These are phyloP conservation scores for Synanthedon myopaeformis DNA, from an alignment of 2,888 invertebrate genomes.

Conservation along the genomic window DNA sequence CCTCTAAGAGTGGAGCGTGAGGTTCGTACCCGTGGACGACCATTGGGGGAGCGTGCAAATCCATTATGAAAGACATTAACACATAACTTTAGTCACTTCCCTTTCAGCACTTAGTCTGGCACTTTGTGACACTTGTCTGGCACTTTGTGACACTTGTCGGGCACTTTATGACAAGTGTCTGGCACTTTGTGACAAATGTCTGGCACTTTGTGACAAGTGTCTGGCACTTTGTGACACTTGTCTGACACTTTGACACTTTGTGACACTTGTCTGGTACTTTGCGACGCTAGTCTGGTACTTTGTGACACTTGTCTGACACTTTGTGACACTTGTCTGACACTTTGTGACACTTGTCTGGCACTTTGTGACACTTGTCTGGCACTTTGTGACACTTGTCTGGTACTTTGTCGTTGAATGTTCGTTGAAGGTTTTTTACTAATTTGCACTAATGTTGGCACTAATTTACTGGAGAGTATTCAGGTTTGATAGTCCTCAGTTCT, in stretches of 20 bases:
- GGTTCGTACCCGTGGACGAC: constrained; percentile 61
- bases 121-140: constrained; percentile 8
- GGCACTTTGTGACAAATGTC: too few species aligned
- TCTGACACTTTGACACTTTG: too few species aligned
- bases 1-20: constrained; percentile 58
- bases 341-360: constrained; percentile 5
- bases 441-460: constrained; percentile 39
- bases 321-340: constrained; percentile 16
- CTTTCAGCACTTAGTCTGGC: background rate
- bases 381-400: constrained; percentile 14
- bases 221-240: too few species aligned
- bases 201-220: too few species aligned
- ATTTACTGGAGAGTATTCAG: constrained; percentile 36
- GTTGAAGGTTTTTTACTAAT: constrained; percentile 12
- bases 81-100: constrained; percentile 16
- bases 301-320: too few species aligned
- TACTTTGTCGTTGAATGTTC: constrained; percentile 12
- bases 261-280: too few species aligned
- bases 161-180: too few species aligned
- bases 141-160: too few species aligned
- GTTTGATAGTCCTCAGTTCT: constrained; percentile 7
- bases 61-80: constrained; percentile 27
- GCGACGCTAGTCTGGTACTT: too few species aligned
- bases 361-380: background rate
- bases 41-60: constrained; percentile 57